Percentiles rank a stretch among this genome's conserved stretches.
These are phyloP conservation scores for Drosophila rellima DNA, from an alignment of 2,888 invertebrate genomes.

Conservation along the genomic window DNA sequence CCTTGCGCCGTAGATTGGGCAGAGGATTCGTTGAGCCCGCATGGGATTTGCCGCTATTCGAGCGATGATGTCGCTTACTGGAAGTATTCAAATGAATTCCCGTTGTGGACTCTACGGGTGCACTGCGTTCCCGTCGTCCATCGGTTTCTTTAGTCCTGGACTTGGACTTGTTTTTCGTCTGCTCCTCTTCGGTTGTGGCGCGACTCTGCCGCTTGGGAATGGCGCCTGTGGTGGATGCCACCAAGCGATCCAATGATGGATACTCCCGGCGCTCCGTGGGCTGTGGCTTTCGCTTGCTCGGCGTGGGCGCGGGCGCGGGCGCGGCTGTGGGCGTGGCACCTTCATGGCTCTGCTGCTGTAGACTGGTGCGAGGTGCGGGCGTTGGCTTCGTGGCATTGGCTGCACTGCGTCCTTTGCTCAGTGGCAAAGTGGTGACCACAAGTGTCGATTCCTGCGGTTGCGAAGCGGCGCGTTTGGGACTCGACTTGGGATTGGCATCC, in stretches of 20 bases:
- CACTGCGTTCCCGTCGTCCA: slow-evolving; percentile 29
- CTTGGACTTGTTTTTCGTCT: slow-evolving; percentile 44
- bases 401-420: slow-evolving; percentile 78
- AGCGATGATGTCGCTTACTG: slow-evolving; percentile 65
- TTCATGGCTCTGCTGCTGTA: too few species aligned
- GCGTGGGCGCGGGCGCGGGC: slow-evolving; percentile 22
- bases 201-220: slow-evolving; percentile 78
- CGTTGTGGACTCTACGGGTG: neutral
- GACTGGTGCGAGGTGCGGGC: slow-evolving; percentile 81
- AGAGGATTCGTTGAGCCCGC: slow-evolving; percentile 15
- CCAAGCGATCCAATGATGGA: slow-evolving; percentile 82
- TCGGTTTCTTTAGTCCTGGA: slow-evolving; percentile 55
- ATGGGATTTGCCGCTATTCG: slow-evolving; percentile 50
- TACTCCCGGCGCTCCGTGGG: slow-evolving; percentile 74
- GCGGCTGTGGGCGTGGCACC: too few species aligned
- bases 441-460: slow-evolving; percentile 42
- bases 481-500: slow-evolving; percentile 32
- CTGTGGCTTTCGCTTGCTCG: slow-evolving; percentile 55
- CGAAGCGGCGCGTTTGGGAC: slow-evolving; percentile 58
- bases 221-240: slow-evolving; percentile 83
- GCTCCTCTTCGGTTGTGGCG: slow-evolving; percentile 20
- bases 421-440: slow-evolving; percentile 76
- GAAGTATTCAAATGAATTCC: neutral
- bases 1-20: slow-evolving; percentile 65
- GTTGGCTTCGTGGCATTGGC: slow-evolving; percentile 66